Evolutionary conservation across 2,888 invertebrate genomes (phyloP).

Genomic region (Mythimna vitellina): DNA sequence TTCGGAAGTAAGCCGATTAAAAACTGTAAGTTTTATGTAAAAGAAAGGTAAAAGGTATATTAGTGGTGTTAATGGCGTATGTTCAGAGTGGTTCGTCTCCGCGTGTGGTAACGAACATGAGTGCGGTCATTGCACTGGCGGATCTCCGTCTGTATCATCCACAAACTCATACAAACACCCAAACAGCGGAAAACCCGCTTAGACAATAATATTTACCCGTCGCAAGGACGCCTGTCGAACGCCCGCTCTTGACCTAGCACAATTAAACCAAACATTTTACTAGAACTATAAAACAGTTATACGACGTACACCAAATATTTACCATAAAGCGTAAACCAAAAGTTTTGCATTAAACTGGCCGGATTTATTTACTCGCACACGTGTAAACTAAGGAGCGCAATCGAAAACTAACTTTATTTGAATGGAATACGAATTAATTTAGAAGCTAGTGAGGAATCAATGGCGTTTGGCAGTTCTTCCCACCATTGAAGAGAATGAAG

Average conservation of each 20-base stretch:
- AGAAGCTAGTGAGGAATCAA: conserved; percentile 55
- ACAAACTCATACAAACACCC: conserved; percentile 83
- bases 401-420: conserved; percentile 72
- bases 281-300: conserved; percentile 90
- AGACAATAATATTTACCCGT: conserved; percentile 90
- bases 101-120: conserved; percentile 24
- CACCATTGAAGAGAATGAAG: conserved; percentile 70
- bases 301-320: conserved; percentile 90
- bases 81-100: not conserved
- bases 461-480: conserved; percentile 71
- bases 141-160: conserved; percentile 78
- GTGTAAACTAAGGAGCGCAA: conserved; percentile 74
- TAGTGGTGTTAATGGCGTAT: not conserved
- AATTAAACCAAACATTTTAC: conserved; percentile 90
- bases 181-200: conserved; percentile 89
- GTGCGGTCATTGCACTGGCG: conserved; percentile 75
- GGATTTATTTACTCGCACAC: conserved; percentile 86
- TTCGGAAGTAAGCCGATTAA: not conserved
- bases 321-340: conserved; percentile 91
- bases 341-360: conserved; percentile 90
- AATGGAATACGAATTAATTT: conserved; percentile 61
- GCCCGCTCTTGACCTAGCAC: conserved; percentile 90
- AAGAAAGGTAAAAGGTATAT: not conserved
- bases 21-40: too few relatives aligned
- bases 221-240: conserved; percentile 90